Evolutionary conservation across 2,888 invertebrate species (phyloP).

Genomic region (Nesidiocoris tenuis): DNA sequence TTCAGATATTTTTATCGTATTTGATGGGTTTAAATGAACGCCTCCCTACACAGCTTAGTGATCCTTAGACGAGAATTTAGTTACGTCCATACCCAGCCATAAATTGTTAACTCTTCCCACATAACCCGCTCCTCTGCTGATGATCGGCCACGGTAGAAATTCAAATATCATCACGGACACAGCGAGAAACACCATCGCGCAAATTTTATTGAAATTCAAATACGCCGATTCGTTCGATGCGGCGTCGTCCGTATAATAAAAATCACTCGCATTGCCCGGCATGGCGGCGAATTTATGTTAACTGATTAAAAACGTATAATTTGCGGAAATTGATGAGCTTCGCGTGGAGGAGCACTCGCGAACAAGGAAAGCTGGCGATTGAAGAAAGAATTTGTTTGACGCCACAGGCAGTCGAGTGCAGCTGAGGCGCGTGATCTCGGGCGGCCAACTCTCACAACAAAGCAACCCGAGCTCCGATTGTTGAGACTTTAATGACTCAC

Average conservation of each 20-base stretch:
- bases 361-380: background rate
- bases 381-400: background rate
- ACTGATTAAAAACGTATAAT: too few species aligned
- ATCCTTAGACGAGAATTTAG: too few species aligned
- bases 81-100: constrained; percentile 22
- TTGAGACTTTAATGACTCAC: background rate
- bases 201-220: background rate
- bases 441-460: background rate
- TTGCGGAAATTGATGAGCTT: too few species aligned
- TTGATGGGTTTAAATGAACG: too few species aligned
- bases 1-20: too few species aligned
- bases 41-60: too few species aligned
- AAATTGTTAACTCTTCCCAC: constrained; percentile 3
- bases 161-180: background rate
- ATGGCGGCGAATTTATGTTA: background rate
- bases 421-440: background rate
- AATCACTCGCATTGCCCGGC: background rate
- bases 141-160: background rate
- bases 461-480: background rate
- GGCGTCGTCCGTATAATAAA: background rate
- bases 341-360: background rate
- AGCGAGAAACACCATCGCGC: background rate
- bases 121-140: background rate
- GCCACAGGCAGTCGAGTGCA: too few species aligned
- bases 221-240: background rate